Evolutionary conservation across 2,888 invertebrate species (phyloP).

Genomic region (Melanostoma scalare): DNA sequence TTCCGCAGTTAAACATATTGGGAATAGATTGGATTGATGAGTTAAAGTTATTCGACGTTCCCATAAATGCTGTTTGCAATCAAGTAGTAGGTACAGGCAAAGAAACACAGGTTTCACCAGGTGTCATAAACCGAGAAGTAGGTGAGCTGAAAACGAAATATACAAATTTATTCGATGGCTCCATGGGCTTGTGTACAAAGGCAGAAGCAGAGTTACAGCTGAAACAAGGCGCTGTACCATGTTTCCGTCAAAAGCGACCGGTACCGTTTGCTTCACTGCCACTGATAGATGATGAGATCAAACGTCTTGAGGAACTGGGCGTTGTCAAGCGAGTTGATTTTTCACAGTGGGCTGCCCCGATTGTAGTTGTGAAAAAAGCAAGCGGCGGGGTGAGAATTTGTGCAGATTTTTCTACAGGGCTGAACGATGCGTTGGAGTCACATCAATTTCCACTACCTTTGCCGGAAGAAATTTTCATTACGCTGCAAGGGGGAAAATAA

Average conservation of each 20-base stretch:
- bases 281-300: constrained; percentile 55
- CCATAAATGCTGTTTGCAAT: constrained; percentile 41
- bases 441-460: constrained; percentile 52
- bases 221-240: constrained; percentile 50
- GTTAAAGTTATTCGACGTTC: constrained; percentile 51
- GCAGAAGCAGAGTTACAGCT: constrained; percentile 67
- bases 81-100: background rate
- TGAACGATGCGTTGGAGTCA: constrained; percentile 49
- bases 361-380: constrained; percentile 45
- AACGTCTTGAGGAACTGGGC: constrained; percentile 49
- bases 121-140: constrained; percentile 5
- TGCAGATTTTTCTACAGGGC: constrained; percentile 68
- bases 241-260: constrained; percentile 67
- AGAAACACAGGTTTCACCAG: constrained; percentile 4
- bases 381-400: constrained; percentile 66
- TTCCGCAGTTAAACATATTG: constrained; percentile 41
- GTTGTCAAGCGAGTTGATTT: constrained; percentile 68
- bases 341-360: constrained; percentile 72
- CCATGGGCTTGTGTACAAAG: constrained; percentile 59
- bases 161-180: constrained; percentile 51
- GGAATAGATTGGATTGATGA: constrained; percentile 62
- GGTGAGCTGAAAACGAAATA: constrained; percentile 12
- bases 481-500: background rate
- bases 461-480: constrained; percentile 41
- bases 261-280: constrained; percentile 67